Conservation (phyloP, 2,113 vertebrate genomes). For the Ploceus nigricollis region DNA sequence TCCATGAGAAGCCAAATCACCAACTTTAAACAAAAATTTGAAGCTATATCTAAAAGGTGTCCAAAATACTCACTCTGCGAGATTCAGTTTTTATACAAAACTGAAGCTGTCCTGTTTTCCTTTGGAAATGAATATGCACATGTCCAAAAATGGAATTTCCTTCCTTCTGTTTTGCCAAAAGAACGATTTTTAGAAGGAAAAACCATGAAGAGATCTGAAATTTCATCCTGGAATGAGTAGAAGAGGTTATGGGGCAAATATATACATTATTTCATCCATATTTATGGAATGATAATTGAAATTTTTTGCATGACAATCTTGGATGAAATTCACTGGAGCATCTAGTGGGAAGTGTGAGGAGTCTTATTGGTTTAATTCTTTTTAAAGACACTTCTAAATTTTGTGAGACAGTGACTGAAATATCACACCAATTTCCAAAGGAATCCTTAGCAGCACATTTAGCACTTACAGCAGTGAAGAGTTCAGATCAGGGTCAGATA, state of each 20-base stretch:
- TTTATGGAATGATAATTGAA: slow-evolving; percentile 30
- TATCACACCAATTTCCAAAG: slow-evolving; percentile 1
- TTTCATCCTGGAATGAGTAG: neutral
- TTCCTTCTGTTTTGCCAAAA: neutral
- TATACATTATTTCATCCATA: neutral
- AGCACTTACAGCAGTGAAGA: neutral
- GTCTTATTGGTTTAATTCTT: slow-evolving; percentile 14
- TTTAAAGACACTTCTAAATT: slow-evolving; percentile 32
- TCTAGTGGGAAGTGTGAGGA: neutral
- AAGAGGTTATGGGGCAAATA: slow-evolving; percentile 14
- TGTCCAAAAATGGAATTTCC: neutral
- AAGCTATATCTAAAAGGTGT: neutral
- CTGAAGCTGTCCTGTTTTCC: neutral
- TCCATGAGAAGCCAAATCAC: neutral
- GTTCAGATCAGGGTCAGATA: slow-evolving; percentile 33
- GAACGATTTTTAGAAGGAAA: neutral
- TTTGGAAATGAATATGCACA: neutral
- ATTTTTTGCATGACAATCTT: neutral
- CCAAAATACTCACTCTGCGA: neutral
- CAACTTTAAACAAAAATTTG: neutral
- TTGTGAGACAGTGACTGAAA: slow-evolving; percentile 28
- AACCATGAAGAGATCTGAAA: neutral
- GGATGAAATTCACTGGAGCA: neutral
- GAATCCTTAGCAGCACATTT: neutral
- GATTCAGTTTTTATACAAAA: neutral